Base-by-base conservation (phyloP, 2,113 vertebrate genomes). In the Boleophthalmus pectinirostris region DNA sequence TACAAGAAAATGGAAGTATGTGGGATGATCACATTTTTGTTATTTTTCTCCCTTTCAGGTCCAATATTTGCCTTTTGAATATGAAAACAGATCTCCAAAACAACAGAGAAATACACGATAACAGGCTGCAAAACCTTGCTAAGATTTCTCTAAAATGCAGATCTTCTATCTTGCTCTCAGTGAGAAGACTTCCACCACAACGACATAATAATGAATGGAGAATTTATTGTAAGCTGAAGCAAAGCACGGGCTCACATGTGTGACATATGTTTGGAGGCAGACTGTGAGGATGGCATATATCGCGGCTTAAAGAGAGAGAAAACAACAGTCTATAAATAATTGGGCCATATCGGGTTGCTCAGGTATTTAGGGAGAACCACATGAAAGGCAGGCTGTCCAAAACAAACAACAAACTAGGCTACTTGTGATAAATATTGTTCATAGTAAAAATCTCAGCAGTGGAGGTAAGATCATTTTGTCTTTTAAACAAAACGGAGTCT, bases 301-400 rank as follows among this genome's bases (percentile, higher is more conserved):
- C 11, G n/a, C n/a, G 35, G 15, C 1, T 56, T 70, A 21, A 57
- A 53, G 67, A 65, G 69, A 82, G 73, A 47, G 60, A 75, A 74
- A 85, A 77, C 73, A 78, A 71, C 69, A 64, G 49, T 63, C 24
- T 73, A 64, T 68, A 33, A 72, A 80, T 85, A 75, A 85, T 78
- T 72, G 78, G 74, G 82, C 65, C 82, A 72, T 73, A 66, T 69
- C 9, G 1, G 7, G 7, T 43, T 43, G 45, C 66, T 83, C 69
- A 71, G 76, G 79, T 74, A 77, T 64, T 73, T 74, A 82, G 64
- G 68, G 66, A 79, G 77, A 78, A 29, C 49, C 53, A 1, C 24
- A 73, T 88, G 18, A 51, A 18, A 18, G 18, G 18, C 4, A 47
- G 20, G 20, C 20, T 6, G 18, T 54, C 20, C 51, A 21, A 54